Conservation (phyloP, 2,113 vertebrate species). For the Rhinopomastus cyanomelas region DNA sequence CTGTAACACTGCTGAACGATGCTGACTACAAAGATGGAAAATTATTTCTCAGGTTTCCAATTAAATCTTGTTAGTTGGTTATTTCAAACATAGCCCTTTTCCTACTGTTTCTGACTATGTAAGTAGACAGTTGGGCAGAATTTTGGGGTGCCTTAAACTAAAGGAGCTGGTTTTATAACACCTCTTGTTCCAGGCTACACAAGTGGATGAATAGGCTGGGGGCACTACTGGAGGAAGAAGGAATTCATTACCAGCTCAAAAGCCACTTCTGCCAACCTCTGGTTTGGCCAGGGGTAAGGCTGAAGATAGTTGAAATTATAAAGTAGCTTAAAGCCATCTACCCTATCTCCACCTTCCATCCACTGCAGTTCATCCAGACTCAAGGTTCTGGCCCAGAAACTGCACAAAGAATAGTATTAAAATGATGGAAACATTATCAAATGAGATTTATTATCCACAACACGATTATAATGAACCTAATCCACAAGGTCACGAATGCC, state of each 20-base stretch:
- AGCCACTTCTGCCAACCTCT: constrained; percentile 41
- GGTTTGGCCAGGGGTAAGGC: constrained; percentile 24
- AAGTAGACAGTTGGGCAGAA: background rate
- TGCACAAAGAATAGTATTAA: constrained; percentile 14
- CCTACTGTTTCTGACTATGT: background rate
- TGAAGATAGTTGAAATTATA: background rate
- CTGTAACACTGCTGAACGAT: background rate
- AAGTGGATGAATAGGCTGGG: background rate
- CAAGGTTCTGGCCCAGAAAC: constrained; percentile 22
- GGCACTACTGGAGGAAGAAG: constrained; percentile 12
- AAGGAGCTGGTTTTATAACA: background rate
- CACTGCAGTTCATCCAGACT: constrained; percentile 25
- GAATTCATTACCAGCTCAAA: constrained; percentile 25
- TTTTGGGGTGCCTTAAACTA: background rate
- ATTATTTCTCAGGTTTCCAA: constrained; percentile 6
- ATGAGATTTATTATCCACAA: constrained; percentile 5
- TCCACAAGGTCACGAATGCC: background rate
- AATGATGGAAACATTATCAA: background rate
- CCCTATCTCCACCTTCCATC: constrained; percentile 13
- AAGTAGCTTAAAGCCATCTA: constrained; percentile 42
- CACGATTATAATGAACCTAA: background rate
- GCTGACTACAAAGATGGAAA: background rate
- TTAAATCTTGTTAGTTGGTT: background rate
- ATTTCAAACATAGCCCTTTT: background rate
- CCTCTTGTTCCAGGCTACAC: background rate